These are phyloP conservation scores for Progne subis DNA, from an alignment of 2,113 vertebrate genomes.

Conservation along the genomic window DNA sequence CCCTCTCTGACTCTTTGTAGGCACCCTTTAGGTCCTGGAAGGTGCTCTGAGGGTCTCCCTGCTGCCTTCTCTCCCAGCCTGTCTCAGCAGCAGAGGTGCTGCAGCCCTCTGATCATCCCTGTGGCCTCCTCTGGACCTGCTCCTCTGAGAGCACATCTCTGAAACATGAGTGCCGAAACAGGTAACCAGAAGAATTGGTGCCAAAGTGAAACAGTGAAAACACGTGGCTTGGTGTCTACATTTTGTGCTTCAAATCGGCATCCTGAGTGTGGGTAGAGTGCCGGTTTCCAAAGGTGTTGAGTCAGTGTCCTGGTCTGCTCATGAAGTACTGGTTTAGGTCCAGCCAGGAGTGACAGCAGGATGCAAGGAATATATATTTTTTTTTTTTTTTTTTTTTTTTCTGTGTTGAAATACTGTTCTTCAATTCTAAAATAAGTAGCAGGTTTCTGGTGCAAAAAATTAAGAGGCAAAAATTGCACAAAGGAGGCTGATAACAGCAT, in stretches of 20 bases:
- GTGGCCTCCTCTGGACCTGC: neutral
- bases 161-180: neutral
- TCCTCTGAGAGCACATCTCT: neutral
- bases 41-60: neutral
- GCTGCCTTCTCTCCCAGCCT: neutral
- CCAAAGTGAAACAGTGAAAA: neutral
- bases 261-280: neutral
- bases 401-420: neutral
- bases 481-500: neutral
- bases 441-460: neutral
- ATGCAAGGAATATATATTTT: neutral
- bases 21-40: neutral
- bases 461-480: neutral
- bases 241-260: neutral
- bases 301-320: neutral
- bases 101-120: neutral
- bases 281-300: neutral
- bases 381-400: neutral
- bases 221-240: neutral
- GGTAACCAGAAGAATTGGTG: neutral
- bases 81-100: neutral
- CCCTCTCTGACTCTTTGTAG: neutral
- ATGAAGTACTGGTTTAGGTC: neutral
- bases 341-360: neutral
- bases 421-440: neutral